Evolutionary conservation across 2,797 vertebrate genomes (phyloP).

Genomic region (Enteromius radiatus): DNA sequence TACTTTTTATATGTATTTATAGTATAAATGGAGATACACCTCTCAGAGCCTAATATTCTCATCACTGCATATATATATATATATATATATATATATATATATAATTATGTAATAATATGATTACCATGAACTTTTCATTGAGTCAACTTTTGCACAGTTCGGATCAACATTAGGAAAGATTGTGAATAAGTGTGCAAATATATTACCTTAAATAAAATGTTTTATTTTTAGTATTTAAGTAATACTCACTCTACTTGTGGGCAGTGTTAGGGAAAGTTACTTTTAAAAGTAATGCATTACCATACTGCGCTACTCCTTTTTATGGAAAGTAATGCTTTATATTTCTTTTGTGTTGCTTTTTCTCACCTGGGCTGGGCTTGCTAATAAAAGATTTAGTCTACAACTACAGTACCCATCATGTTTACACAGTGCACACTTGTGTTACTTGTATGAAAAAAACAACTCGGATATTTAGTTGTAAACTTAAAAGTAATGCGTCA

Average conservation of each 20-base stretch:
- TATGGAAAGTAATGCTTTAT: background rate
- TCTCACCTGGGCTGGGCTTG: background rate
- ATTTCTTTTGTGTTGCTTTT: background rate
- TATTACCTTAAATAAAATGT: background rate
- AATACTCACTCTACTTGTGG: background rate
- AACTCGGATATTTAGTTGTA: background rate
- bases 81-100: too few relatives aligned
- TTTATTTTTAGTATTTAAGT: background rate
- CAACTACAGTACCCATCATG: background rate
- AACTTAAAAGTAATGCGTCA: background rate
- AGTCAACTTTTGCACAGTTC: background rate
- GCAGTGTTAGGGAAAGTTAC: background rate
- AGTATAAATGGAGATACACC: background rate
- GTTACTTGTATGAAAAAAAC: background rate
- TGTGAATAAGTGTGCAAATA: background rate
- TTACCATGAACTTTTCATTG: too few relatives aligned
- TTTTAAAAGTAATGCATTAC: background rate
- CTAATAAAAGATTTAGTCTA: background rate
- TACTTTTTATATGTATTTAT: background rate
- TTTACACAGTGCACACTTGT: background rate
- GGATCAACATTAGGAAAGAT: background rate
- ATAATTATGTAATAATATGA: too few relatives aligned
- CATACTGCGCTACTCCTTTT: background rate
- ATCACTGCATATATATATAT: background rate
- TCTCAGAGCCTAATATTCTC: background rate